These are phyloP conservation scores for Drepana arcuata DNA, from an alignment of 1,140 invertebrate species.

Conservation along the genomic window DNA sequence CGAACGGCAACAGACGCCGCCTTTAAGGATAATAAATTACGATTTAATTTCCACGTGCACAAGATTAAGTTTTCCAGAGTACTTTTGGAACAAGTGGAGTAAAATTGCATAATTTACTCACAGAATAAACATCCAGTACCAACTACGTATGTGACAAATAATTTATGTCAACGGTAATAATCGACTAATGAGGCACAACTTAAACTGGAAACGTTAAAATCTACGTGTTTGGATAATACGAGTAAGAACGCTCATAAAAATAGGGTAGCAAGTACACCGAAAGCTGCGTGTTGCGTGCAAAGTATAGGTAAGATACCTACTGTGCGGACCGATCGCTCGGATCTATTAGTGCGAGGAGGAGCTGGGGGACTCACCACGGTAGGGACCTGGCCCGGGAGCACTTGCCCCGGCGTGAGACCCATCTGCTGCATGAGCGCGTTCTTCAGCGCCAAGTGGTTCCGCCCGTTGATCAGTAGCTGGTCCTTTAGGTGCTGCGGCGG, in stretches of 20 bases:
- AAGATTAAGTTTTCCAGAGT: slow-evolving; percentile 22
- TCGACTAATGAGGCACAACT: slow-evolving; percentile 40
- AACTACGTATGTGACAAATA: slow-evolving; percentile 6
- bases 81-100: slow-evolving; percentile 14
- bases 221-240: slow-evolving; percentile 45
- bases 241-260: slow-evolving; percentile 38
- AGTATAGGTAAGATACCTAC: slow-evolving; percentile 34
- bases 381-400: slow-evolving; percentile 92
- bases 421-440: slow-evolving; percentile 97
- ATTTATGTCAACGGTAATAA: too few relatives aligned
- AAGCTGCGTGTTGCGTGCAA: slow-evolving; percentile 63
- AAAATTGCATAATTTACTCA: slow-evolving; percentile 18
- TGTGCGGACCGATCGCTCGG: slow-evolving; percentile 59
- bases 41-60: slow-evolving; percentile 24
- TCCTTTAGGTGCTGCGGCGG: slow-evolving; percentile 99
- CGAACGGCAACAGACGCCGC: too few relatives aligned
- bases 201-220: slow-evolving; percentile 34
- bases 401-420: slow-evolving; percentile 90
- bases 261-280: slow-evolving; percentile 54
- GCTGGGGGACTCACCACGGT: slow-evolving; percentile 82
- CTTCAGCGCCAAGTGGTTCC: slow-evolving; percentile 98
- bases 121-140: slow-evolving; percentile 11
- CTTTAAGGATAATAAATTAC: slow-evolving; percentile 25
- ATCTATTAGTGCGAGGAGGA: slow-evolving; percentile 26
- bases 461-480: slow-evolving; percentile 98